These are phyloP conservation scores for Danaus melanippus DNA, from an alignment of 1,140 invertebrate genomes.

Conservation along the genomic window DNA sequence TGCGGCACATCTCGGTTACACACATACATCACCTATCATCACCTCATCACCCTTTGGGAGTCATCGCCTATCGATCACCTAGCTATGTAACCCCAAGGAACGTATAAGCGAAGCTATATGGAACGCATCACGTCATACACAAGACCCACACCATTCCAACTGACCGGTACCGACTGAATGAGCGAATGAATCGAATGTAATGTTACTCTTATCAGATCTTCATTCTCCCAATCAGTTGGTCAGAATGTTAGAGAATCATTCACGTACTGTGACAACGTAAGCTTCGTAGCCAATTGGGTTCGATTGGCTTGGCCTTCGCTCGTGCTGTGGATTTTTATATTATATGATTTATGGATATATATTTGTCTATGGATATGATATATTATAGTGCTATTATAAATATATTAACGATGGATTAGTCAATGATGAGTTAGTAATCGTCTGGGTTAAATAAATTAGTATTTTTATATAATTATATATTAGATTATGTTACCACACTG, in stretches of 20 bases:
- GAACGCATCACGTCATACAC: conserved; percentile 48
- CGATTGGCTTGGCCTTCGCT: conserved; percentile 45
- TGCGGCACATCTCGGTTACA: conserved; percentile 72
- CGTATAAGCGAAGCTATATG: conserved; percentile 52
- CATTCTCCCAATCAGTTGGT: conserved; percentile 38
- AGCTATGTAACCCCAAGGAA: conserved; percentile 7
- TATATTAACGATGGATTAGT: too few species aligned
- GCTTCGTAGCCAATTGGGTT: conserved; percentile 55
- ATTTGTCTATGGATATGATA: neutral
- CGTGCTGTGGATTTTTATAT: conserved; percentile 48
- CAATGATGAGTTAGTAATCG: too few species aligned
- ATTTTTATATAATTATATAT: neutral
- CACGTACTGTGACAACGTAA: conserved; percentile 63
- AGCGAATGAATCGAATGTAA: conserved; percentile 31
- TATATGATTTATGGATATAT: conserved; percentile 2
- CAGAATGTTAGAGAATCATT: conserved; percentile 43
- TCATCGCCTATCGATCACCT: conserved; percentile 2
- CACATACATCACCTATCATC: conserved; percentile 21
- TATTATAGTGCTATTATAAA: neutral
- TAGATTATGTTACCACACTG: conserved; percentile 82
- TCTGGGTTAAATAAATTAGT: too few species aligned
- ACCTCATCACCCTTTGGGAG: neutral
- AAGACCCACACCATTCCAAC: conserved; percentile 43
- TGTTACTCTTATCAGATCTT: conserved; percentile 2
- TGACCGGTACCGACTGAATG: conserved; percentile 29